Evolutionary conservation across 2,113 vertebrate genomes (phyloP).

Genomic region (Geothlypis trichas): DNA sequence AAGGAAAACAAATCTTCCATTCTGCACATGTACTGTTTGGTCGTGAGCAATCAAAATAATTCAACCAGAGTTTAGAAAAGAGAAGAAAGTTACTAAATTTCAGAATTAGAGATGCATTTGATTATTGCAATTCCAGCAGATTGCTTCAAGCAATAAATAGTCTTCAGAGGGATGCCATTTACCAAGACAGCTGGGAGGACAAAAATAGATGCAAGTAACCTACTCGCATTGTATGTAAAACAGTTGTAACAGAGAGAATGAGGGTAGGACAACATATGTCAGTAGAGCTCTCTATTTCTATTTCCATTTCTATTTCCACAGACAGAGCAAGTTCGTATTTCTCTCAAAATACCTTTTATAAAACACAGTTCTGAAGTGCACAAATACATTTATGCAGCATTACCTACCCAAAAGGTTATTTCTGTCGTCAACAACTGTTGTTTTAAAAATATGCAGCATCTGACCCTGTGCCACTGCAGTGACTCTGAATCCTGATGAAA

Average conservation of each 20-base stretch:
- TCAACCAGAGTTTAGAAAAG: background rate
- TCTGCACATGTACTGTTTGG: background rate
- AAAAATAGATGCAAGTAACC: slow-evolving; percentile 75
- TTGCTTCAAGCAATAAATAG: slow-evolving; percentile 58
- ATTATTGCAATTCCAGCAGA: slow-evolving; percentile 50
- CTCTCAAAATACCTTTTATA: background rate
- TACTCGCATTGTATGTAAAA: slow-evolving; percentile 52
- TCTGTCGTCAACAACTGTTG: background rate
- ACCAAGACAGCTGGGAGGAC: slow-evolving; percentile 77
- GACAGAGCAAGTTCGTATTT: background rate
- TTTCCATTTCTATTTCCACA: slow-evolving; percentile 25
- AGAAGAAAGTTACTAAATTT: slow-evolving; percentile 20
- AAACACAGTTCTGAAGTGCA: background rate
- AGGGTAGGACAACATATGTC: background rate
- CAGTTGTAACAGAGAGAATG: slow-evolving; percentile 25
- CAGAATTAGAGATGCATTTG: slow-evolving; percentile 22
- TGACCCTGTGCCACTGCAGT: background rate
- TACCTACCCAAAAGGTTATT: slow-evolving; percentile 18
- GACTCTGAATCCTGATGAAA: background rate
- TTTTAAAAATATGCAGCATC: background rate
- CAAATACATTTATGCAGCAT: background rate
- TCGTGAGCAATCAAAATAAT: background rate
- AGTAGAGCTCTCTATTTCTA: slow-evolving; percentile 5
- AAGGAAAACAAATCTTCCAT: background rate
- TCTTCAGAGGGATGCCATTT: slow-evolving; percentile 47